phyloP scores from a whole-genome alignment of 1,140 invertebrate species.

The Drosophila malerkotliana region DNA sequence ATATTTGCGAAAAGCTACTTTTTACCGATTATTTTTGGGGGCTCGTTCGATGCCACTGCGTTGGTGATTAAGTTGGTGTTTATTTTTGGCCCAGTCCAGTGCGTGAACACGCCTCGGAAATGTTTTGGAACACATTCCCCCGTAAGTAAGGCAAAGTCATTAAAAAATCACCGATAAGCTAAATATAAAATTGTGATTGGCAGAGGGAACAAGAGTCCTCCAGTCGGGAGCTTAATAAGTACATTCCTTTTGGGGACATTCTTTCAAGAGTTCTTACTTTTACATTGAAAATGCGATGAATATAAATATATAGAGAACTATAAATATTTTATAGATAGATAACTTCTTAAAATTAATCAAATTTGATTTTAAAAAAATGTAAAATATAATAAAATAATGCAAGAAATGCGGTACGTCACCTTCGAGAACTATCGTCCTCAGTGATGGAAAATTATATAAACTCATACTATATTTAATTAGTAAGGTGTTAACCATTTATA shows the following conservation, averaged over 20 bases:
- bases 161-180: constrained; percentile 52
- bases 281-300: no score
- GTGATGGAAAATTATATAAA: no score
- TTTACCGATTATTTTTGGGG: constrained; percentile 64
- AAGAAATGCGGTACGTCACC: no score
- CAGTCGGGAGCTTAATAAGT: neutral
- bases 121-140: constrained; percentile 43
- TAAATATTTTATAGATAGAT: neutral
- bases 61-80: constrained; percentile 63
- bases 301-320: neutral
- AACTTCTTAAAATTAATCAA: neutral
- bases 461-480: no score
- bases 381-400: no score
- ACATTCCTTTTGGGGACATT: no score
- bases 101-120: constrained; percentile 65
- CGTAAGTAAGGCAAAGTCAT: constrained; percentile 69
- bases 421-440: no score
- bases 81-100: constrained; percentile 49
- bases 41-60: constrained; percentile 55
- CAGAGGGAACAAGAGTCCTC: constrained; percentile 30
- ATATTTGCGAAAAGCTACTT: constrained; percentile 45
- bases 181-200: constrained; percentile 59
- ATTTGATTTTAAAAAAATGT: neutral
- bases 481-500: no score
- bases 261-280: no score